Percentiles rank a stretch among this genome's conserved stretches.
Evolutionary conservation across 2,888 invertebrate genomes (phyloP).

Genomic region (Agonopterix arenella): DNA sequence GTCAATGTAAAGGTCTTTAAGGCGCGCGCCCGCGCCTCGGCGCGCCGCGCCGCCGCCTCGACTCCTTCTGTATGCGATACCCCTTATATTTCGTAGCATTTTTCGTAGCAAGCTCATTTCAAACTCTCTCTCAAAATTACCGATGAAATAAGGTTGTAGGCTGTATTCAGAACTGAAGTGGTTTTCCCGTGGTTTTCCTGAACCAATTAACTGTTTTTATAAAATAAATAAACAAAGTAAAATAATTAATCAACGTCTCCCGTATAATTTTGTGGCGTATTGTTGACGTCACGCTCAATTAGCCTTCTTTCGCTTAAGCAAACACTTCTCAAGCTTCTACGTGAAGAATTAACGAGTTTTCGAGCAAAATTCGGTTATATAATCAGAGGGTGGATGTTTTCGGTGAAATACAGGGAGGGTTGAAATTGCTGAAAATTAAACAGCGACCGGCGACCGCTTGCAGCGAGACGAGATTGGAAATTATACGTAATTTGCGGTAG

Average conservation of each 20-base stretch:
- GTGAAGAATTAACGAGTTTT: conserved; percentile 21
- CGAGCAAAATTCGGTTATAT: conserved; percentile 10
- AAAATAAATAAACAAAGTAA: conserved; percentile 28
- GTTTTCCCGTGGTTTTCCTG: too few species aligned
- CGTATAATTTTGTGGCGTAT: conserved; percentile 21
- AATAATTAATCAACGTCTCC: conserved; percentile 51
- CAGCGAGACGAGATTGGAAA: conserved; percentile 35
- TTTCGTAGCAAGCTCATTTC: too few species aligned
- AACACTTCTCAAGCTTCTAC: conserved; percentile 22
- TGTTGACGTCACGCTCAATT: conserved; percentile 39
- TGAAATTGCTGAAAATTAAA: conserved; percentile 48
- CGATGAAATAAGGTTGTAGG: too few species aligned
- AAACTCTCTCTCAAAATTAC: too few species aligned
- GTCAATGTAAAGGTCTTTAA: too few species aligned
- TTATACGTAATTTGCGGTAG: conserved; percentile 43
- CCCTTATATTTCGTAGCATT: too few species aligned
- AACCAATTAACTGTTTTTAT: conserved; percentile 21
- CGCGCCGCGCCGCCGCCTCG: too few species aligned
- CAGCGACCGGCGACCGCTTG: conserved; percentile 30
- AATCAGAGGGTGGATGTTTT: background rate
- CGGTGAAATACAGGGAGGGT: conserved; percentile 20
- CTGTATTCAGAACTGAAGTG: too few species aligned
- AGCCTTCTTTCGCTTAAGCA: conserved; percentile 41
- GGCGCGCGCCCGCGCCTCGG: too few species aligned
- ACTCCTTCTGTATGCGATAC: too few species aligned